Base-by-base conservation (phyloP, 2,888 invertebrate species). In the Taphrorychus bicolor region DNA sequence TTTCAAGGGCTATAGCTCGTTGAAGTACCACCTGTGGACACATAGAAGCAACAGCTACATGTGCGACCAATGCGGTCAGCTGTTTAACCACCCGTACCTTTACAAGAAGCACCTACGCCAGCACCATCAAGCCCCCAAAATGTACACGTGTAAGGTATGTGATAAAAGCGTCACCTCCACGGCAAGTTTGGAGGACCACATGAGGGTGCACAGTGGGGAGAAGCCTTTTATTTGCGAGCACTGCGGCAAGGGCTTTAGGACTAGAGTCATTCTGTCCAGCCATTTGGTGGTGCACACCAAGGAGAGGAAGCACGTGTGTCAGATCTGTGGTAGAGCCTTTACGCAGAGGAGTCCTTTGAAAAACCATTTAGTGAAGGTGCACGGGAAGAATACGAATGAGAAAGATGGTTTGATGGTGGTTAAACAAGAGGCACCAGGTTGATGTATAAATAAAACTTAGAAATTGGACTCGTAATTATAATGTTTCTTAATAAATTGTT, bases 161-260 rank as follows among this genome's bases (percentile, higher is more conserved):
- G 71, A 70, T 5, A 75, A 74, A 63, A 59, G 19, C 18, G 42
- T 71, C 1, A 24, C 52, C 3, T 51, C 66, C 3, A 16, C 49
- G 18, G 9, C 23, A 0, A 65, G 70, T 18, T 61, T 66, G 32
- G 48, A 61, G 19, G 57, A 59, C 17, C 72, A 72, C 40, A 58
- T 67, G 54, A 45, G 65, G 9, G 5, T 59, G 40, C 72, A 72
- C 48, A 67, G 66, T 24, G 66, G 66, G 1, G 72, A 72, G 56
- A 64, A 52, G 19, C 71, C 73, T 5, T 71, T 68, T 48, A 61
- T 57, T 5, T 74, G 74, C 58, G 77, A 80, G 52, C 70, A 79
- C 7, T 83, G 83, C 72, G 80, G 79, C 0, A 82, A 82, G 59
- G 75, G 77, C 0, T 82, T 83, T 16, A 81, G 80, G 63, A 57